Conservation (phyloP, 2,888 invertebrate species). For the Agonopterix subpropinquella region DNA sequence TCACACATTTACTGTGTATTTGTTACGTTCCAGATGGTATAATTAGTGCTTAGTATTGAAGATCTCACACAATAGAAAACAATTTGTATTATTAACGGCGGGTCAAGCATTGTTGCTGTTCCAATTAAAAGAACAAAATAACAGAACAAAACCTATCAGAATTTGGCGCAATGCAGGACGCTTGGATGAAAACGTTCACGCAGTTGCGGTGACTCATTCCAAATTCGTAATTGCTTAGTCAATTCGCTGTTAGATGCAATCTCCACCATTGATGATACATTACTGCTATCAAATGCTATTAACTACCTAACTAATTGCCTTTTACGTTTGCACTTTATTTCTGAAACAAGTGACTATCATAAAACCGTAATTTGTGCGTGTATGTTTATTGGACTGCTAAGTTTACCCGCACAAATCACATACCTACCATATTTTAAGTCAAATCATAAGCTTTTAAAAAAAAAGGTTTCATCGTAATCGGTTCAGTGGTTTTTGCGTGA, state of each 20-base stretch:
- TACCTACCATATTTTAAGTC: too few species aligned
- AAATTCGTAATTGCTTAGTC: slow-evolving; percentile 51
- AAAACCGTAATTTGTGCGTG: too few species aligned
- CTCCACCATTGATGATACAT: slow-evolving; percentile 12
- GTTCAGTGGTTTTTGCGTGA: too few species aligned
- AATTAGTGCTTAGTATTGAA: not conserved
- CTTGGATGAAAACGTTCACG: slow-evolving; percentile 49
- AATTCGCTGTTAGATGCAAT: slow-evolving; percentile 35
- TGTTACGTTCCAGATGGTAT: not conserved
- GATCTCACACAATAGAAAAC: slow-evolving; percentile 8
- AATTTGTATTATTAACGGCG: slow-evolving; percentile 19
- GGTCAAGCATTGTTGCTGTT: slow-evolving; percentile 29
- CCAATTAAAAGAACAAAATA: slow-evolving; percentile 52
- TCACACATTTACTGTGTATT: too few species aligned
- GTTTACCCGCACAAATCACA: too few species aligned
- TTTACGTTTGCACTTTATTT: too few species aligned
- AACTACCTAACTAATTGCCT: too few species aligned
- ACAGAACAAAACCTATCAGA: slow-evolving; percentile 49
- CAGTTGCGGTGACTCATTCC: slow-evolving; percentile 54
- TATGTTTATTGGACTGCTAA: too few species aligned
- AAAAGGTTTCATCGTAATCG: too few species aligned
- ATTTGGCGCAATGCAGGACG: slow-evolving; percentile 71
- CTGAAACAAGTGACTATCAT: too few species aligned
- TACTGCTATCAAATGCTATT: too few species aligned
- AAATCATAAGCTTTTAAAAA: too few species aligned